Conservation (phyloP, 2,888 invertebrate species). For the Tridacna crocea region DNA sequence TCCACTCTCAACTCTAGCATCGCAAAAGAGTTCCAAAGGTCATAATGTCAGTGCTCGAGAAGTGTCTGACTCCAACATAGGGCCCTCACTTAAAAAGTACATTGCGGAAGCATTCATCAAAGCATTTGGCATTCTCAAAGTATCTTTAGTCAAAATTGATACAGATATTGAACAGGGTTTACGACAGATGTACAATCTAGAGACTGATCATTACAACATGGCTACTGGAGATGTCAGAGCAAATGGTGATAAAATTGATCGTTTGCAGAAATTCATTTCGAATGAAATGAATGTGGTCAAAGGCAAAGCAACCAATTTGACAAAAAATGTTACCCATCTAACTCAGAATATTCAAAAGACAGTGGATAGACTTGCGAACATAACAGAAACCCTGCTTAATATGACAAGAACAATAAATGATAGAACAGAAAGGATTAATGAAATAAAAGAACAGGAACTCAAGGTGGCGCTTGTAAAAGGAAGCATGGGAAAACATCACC, state of each 20-base stretch:
- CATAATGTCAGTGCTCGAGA: background rate
- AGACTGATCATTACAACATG: constrained; percentile 38
- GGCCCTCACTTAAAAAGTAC: background rate
- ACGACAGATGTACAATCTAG: constrained; percentile 7
- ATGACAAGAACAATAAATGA: constrained; percentile 4
- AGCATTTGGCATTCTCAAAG: background rate
- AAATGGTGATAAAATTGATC: constrained; percentile 39
- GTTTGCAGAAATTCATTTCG: constrained; percentile 29
- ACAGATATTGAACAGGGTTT: constrained; percentile 11
- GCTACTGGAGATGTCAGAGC: constrained; percentile 32
- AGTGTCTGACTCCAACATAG: background rate
- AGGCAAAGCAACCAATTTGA: constrained; percentile 6
- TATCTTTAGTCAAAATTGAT: constrained; percentile 4
- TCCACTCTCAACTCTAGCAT: no score
- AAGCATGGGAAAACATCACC: background rate
- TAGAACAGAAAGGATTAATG: constrained; percentile 12
- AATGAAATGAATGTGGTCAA: constrained; percentile 26
- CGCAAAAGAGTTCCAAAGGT: no score
- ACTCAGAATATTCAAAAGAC: background rate
- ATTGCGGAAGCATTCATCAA: background rate
- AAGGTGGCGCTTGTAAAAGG: background rate
- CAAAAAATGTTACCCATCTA: background rate
- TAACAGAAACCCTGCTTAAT: background rate
- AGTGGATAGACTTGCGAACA: background rate
- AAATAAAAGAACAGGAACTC: constrained; percentile 3